These are phyloP conservation scores for Trematomus bernacchii DNA, from an alignment of 2,797 vertebrate species.

Conservation along the genomic window DNA sequence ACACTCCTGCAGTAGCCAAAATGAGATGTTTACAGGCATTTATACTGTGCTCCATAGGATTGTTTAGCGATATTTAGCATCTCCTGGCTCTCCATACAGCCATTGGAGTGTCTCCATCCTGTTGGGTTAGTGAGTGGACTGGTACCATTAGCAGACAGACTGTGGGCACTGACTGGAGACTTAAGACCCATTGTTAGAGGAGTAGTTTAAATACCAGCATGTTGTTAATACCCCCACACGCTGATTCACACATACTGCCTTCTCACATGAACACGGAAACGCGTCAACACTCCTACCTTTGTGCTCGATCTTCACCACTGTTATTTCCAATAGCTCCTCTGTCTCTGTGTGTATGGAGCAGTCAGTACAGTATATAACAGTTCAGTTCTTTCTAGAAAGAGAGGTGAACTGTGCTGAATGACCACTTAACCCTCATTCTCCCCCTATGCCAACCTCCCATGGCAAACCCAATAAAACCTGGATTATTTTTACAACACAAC, in stretches of 20 bases:
- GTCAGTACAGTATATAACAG: conserved; percentile 70
- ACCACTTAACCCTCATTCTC: conserved; percentile 67
- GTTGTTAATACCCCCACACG: conserved; percentile 77
- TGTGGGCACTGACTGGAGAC: conserved; percentile 66
- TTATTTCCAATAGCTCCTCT: conserved; percentile 68
- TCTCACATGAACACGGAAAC: conserved; percentile 57
- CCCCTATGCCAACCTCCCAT: conserved; percentile 59
- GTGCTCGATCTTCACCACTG: conserved; percentile 59
- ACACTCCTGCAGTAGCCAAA: conserved; percentile 3
- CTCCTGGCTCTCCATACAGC: conserved; percentile 52
- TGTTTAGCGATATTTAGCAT: conserved; percentile 50
- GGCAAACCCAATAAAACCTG: conserved; percentile 83
- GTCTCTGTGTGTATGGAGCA: conserved; percentile 44
- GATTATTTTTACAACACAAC: conserved; percentile 85
- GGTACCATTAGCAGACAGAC: conserved; percentile 69
- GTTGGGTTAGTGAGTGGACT: conserved; percentile 63
- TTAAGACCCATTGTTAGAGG: conserved; percentile 78
- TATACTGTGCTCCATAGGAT: conserved; percentile 34
- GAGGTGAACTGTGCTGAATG: conserved; percentile 81
- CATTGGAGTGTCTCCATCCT: conserved; percentile 63
- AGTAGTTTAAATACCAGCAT: conserved; percentile 78
- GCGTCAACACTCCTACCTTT: conserved; percentile 68
- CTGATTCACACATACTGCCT: conserved; percentile 74
- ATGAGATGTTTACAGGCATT: conserved; percentile 41
- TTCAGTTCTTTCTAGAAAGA: conserved; percentile 73